Evolutionary conservation across 1,140 invertebrate genomes (phyloP), one percentile per base, ranked within the genome.

Genomic region (Zaprionus vittiger): DNA sequence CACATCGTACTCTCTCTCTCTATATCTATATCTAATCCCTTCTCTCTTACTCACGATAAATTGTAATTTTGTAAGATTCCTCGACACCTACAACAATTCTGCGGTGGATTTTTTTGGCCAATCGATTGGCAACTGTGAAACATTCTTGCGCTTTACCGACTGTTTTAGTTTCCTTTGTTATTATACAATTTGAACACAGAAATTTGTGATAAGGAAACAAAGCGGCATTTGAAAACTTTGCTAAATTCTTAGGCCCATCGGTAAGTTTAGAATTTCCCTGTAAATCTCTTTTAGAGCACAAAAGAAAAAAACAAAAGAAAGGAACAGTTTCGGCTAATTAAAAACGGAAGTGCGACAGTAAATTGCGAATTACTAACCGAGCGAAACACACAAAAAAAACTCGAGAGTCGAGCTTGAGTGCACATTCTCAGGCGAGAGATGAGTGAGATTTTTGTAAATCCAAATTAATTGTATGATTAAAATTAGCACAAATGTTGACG

Each of bases 401-500:
- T 20, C 17, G 34, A 66, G 68, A 78, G 82, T 81, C 81, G 59
- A 47, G 79, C 54, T 59, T 71, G 56, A 83, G 77, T 77, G 77
- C 77, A 80, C 81, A 83, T 41, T 67, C 54, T 38, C 28, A 15
- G 24, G 34, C 64, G 26, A 38, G 37, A 34, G 28, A 59, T 44
- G 20, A 55, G 49, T 37, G 61, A 49, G 31, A 49, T 52, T 67
- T 70, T 77, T 78, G 70, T 71, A 69, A 67, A 77, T 77, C 67
- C 65, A 52, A 77, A 74, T 71, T 82, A 89, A 90, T 81, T 90
- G 75, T 69, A 81, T 11, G n/a, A 41, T 79, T 84, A 81, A 90
- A 89, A 74, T 90, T 79, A 81, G 85, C 47, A 57, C 81, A 77
- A 64, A 41, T 57, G 12, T 70, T 66, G 79, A 85, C 79, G 70